Percentiles rank a stretch among this genome's conserved stretches.
These are phyloP conservation scores for Andrena dorsata DNA, from an alignment of 2,888 invertebrate genomes.

Conservation along the genomic window DNA sequence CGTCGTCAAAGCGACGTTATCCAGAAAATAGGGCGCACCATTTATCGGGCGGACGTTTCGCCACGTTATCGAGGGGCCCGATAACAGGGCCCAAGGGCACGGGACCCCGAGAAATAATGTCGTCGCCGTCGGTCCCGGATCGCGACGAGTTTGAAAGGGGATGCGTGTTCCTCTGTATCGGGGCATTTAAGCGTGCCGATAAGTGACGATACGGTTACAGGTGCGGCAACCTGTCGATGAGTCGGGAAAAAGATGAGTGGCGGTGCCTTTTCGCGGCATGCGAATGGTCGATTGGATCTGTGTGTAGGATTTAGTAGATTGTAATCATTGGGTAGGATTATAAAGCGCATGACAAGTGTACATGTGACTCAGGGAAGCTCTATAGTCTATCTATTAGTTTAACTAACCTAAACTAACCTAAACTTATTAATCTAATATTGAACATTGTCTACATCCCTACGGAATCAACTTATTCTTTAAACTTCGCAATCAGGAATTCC, in stretches of 20 bases:
- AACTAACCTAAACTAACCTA: too few relatives aligned
- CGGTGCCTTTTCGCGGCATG: background rate
- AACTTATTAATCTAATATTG: too few relatives aligned
- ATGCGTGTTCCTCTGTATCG: conserved; percentile 25
- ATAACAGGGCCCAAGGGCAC: background rate
- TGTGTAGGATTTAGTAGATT: too few relatives aligned
- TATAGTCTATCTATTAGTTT: too few relatives aligned
- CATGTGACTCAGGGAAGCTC: too few relatives aligned
- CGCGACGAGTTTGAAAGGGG: conserved; percentile 24
- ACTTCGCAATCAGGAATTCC: too few relatives aligned
- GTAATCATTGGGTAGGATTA: too few relatives aligned
- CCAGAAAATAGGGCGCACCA: conserved; percentile 32
- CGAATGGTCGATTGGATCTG: too few relatives aligned
- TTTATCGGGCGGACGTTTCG: conserved; percentile 36
- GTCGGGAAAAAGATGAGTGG: background rate
- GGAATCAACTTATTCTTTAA: too few relatives aligned
- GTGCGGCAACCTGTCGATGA: background rate
- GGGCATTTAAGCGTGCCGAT: conserved; percentile 27
- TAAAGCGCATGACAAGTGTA: too few relatives aligned
- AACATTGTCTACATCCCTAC: too few relatives aligned
- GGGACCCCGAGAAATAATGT: conserved; percentile 33
- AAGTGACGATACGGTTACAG: conserved; percentile 7
- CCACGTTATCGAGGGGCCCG: conserved; percentile 17
- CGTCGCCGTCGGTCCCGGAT: conserved; percentile 7
- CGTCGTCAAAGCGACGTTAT: conserved; percentile 45